Evolutionary conservation across 2,113 vertebrate genomes (phyloP).

Genomic region (Strix uralensis): DNA sequence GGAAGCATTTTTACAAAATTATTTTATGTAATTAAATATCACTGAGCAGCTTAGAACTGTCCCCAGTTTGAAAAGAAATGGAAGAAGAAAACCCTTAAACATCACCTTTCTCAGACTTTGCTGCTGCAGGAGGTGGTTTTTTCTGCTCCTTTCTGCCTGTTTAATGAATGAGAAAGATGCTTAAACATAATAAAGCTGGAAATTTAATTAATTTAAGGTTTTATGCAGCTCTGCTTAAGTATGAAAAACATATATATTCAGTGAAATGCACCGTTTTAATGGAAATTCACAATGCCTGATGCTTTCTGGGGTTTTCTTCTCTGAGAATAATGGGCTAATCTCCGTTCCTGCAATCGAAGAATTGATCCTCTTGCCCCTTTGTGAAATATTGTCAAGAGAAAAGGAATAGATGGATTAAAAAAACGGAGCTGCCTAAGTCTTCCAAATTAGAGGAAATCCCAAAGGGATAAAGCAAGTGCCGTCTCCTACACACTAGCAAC

Average conservation of each 20-base stretch:
- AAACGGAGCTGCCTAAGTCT: not conserved
- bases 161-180: conserved; percentile 72
- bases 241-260: not conserved
- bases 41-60: not conserved
- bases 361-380: conserved; percentile 42
- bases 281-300: conserved; percentile 16
- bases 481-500: not conserved
- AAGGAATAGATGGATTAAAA: conserved; percentile 6
- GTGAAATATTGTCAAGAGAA: not conserved
- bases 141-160: conserved; percentile 78
- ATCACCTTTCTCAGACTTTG: conserved; percentile 82
- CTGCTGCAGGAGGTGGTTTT: conserved; percentile 75
- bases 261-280: not conserved
- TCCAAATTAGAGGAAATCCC: not conserved
- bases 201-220: not conserved
- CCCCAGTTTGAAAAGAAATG: not conserved
- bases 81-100: not conserved
- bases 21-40: not conserved
- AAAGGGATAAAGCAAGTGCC: not conserved
- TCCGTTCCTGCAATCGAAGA: conserved; percentile 6
- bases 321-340: conserved; percentile 7
- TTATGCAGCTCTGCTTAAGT: conserved; percentile 1
- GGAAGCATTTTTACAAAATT: not conserved
- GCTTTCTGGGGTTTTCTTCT: conserved; percentile 22
- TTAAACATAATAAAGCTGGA: conserved; percentile 45